Evolutionary conservation across 1,140 invertebrate species (phyloP), one percentile per base, ranked within the genome.

Genomic region (Pseudoatta argentina): DNA sequence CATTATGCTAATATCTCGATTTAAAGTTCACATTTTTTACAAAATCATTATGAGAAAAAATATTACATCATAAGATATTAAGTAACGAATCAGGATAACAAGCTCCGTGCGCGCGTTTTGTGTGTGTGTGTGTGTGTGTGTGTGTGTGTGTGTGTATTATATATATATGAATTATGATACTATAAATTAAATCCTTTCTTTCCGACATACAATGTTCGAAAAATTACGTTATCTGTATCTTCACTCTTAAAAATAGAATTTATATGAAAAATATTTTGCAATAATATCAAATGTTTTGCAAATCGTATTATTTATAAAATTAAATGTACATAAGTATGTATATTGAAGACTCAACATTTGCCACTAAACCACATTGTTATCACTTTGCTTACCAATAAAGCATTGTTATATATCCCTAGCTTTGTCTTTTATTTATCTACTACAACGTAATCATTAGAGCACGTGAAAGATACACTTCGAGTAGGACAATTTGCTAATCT

Each of bases 401-500:
- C 3, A 30, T 59, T 21, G 4, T 79, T n/a, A 3, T 34, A 27
- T 6, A 64, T 14, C 1, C 0, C 30, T 63, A 34, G 30, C 30
- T 6, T 34, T 51, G 12, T 30, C 18, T 14, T 44, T 12, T 34
- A 53, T 39, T 69, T 44, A 10, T 39, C 16, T 30, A 73, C 14
- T 48, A 73, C 8, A 55, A 66, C 30, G 3, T 73, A 48, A 69
- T 69, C 21, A 69, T 34, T 34, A 64, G 7, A 78, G 12, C 34
- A 30, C 30, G 4, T 44, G 51, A 57, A 30, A 85, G 21, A 64
- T 44, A 14, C 21, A 27, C 18, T 64, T 85, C 12, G 34, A 63
- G 7, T 44, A 57, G 3, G 48, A 44, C 59, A 78, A 16, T 7
- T 67, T 76, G 71, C 73, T 73, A 78, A 78, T 44, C 7, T 82